Evolutionary conservation across 2,888 invertebrate genomes (phyloP).

Genomic region (Apodemia hepburni): DNA sequence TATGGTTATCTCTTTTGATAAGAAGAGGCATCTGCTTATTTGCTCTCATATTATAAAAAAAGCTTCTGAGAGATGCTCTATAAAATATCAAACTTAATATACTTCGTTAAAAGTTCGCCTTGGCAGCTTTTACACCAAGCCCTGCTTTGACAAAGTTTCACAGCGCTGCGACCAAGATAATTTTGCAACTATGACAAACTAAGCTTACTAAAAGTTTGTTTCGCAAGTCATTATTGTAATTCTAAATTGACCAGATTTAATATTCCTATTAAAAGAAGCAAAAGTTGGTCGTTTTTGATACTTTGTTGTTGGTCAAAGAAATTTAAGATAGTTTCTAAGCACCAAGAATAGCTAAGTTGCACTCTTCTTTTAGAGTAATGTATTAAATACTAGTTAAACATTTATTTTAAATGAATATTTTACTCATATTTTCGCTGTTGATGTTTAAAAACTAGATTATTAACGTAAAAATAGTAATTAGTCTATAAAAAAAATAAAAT

Average conservation of each 20-base stretch:
- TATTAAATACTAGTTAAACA: too few relatives aligned
- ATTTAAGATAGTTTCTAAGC: background rate
- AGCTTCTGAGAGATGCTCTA: background rate
- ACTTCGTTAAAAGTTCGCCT: constrained; percentile 8
- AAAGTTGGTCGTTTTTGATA: background rate
- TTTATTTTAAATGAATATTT: too few relatives aligned
- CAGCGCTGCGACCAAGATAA: constrained; percentile 1
- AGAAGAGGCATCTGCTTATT: too few relatives aligned
- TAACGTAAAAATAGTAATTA: too few relatives aligned
- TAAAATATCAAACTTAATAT: constrained; percentile 1
- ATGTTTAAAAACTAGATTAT: too few relatives aligned
- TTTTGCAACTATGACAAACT: constrained; percentile 6
- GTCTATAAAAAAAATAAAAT: too few relatives aligned
- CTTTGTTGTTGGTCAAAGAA: background rate
- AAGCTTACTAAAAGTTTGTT: constrained; percentile 3
- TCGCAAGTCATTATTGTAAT: constrained; percentile 7
- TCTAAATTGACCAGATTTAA: background rate
- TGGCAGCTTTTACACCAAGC: background rate
- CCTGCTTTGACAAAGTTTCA: constrained; percentile 9
- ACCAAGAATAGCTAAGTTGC: too few relatives aligned
- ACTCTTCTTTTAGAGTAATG: too few relatives aligned
- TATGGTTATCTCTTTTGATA: too few relatives aligned
- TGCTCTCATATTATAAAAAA: background rate
- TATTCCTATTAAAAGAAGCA: background rate
- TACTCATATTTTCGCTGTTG: too few relatives aligned